Evolutionary conservation across 2,797 vertebrate species (phyloP).

Genomic region (Lagorchestes hirsutus): DNA sequence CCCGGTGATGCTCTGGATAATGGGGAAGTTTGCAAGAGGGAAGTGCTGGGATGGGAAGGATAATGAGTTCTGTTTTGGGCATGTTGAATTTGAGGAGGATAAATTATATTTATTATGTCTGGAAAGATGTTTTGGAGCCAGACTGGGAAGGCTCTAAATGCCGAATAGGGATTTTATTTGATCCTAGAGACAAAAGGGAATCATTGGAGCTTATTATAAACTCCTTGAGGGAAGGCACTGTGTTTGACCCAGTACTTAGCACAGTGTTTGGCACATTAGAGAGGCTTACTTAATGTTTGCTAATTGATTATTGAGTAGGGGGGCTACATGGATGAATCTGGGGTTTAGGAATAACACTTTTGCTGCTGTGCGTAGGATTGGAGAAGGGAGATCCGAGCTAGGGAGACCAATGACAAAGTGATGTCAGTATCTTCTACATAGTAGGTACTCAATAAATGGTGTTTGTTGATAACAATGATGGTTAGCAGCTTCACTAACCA

Average conservation of each 20-base stretch:
- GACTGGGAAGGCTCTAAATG: not conserved
- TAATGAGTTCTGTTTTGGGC: not conserved
- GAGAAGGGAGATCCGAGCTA: not conserved
- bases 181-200: not conserved
- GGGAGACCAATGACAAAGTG: not conserved
- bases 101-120: not conserved
- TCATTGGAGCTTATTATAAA: not conserved
- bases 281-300: not conserved
- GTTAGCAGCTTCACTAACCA: constrained; percentile 1
- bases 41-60: not conserved
- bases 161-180: not conserved
- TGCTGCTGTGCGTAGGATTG: not conserved
- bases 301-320: not conserved
- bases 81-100: not conserved
- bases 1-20: not conserved
- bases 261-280: not conserved
- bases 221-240: not conserved
- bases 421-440: not conserved
- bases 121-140: not conserved
- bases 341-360: not conserved
- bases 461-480: not conserved
- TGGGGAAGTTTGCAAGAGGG: not conserved
- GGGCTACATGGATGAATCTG: not conserved
- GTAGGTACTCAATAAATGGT: not conserved
- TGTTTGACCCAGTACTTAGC: not conserved